These are phyloP conservation scores for Leptinotarsa haldemani DNA, from an alignment of 2,888 invertebrate genomes.

Conservation along the genomic window DNA sequence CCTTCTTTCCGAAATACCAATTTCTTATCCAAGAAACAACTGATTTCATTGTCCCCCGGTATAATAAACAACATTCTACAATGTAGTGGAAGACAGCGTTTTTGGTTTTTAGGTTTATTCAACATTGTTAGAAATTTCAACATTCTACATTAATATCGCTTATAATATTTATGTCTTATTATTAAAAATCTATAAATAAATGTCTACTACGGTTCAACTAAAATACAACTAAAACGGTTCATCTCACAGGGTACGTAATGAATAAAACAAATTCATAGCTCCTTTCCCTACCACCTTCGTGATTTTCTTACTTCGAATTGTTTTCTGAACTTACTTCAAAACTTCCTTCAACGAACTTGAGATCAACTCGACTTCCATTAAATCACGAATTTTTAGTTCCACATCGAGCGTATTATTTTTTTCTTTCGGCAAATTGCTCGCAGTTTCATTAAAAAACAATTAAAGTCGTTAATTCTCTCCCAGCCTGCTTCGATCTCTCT, in stretches of 20 bases:
- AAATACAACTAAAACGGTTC: no score
- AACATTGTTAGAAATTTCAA: no score
- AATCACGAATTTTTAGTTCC: conserved; percentile 20
- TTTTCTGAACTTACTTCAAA: conserved; percentile 2
- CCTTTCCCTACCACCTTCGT: not conserved
- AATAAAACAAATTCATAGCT: not conserved
- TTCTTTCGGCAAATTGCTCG: conserved; percentile 21
- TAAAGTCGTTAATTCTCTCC: conserved; percentile 38
- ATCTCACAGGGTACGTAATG: not conserved
- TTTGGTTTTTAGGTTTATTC: no score
- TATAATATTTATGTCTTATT: no score
- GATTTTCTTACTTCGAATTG: not conserved
- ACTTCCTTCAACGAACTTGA: conserved; percentile 13
- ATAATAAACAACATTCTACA: no score
- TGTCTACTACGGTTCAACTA: no score
- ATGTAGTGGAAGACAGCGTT: no score
- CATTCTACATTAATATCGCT: no score
- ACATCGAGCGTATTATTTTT: conserved; percentile 19
- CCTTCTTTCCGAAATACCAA: no score
- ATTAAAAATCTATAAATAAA: no score
- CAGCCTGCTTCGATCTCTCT: conserved; percentile 24
- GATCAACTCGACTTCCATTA: conserved; percentile 14
- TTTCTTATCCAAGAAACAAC: no score
- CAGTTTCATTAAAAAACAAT: conserved; percentile 42
- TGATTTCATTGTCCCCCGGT: no score